Evolutionary conservation across 2,797 vertebrate species (phyloP), one percentile per base, ranked within the genome.

Genomic region (Choloepus didactylus): DNA sequence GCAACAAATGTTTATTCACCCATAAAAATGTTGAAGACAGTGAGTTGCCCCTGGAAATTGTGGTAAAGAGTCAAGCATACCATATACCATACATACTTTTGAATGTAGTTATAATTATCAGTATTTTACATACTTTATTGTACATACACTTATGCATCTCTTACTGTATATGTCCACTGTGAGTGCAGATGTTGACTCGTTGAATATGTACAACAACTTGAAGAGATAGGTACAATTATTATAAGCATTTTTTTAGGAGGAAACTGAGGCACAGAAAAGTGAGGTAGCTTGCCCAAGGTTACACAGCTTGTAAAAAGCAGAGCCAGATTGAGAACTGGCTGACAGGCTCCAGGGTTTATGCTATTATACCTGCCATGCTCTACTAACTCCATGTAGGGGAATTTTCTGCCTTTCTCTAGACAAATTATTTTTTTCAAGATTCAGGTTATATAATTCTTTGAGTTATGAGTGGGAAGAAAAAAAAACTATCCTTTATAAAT

Each of bases 381-480:
- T 12, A 4, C 19, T 19, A 19, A 11, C 73, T 85, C 75, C 51
- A 62, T 27, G 27, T 7, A 49, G 87, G 27, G 16, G n/a, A 38
- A n/a, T 70, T 79, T 44, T 41, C 66, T 96, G 8, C 29, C 70
- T 85, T 73, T 79, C 51, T 86, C 81, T 81, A 90, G 54, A 64
- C 29, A 44, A 21, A 8, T 60, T 72, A 46, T 59, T 86, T 70
- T 51, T 87, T 60, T n/a, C 44, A 84, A n/a, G 9, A 75, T 92
- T 89, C n/a, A 66, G 23, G 85, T 96, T 84, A 83, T 44, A 41
- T 87, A 51, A 44, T 59, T 92, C 38, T 92, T 96, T 60, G 94
- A 83, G 35, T 94, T 88, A 79, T 25, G 56, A 84, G 16, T 84
- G 44, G 89, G 6, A 86, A 67, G 38, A 35, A 85, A 91, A 46